Percentiles rank a stretch among this genome's conserved stretches.
Evolutionary conservation across 2,797 vertebrate genomes (phyloP).

Genomic region (Geotrypetes seraphini): DNA sequence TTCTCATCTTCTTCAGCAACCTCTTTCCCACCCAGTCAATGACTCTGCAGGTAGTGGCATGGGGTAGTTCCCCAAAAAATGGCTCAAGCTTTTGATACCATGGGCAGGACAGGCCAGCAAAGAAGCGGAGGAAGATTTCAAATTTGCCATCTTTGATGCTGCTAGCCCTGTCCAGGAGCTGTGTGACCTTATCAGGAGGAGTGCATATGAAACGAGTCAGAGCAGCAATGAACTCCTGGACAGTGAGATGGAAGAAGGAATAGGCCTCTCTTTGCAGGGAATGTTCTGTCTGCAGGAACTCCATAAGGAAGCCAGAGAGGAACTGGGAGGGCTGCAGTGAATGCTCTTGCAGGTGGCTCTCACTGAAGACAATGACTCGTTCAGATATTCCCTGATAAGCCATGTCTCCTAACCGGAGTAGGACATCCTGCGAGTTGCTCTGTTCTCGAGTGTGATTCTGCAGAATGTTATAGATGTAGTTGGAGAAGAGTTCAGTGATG

Average conservation of each 20-base stretch:
- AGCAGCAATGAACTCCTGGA: slow-evolving; percentile 53
- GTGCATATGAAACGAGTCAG: slow-evolving; percentile 36
- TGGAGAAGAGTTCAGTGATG: slow-evolving; percentile 41
- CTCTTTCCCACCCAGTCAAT: slow-evolving; percentile 36
- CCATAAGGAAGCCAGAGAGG: slow-evolving; percentile 6
- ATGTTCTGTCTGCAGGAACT: slow-evolving; percentile 25
- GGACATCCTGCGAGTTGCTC: slow-evolving; percentile 6
- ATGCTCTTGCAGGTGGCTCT: slow-evolving; percentile 20
- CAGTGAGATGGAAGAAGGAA: slow-evolving; percentile 42
- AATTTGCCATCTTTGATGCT: not conserved
- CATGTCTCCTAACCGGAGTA: slow-evolving; percentile 40
- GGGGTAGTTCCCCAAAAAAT: slow-evolving; percentile 23
- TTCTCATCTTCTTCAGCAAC: slow-evolving; percentile 10
- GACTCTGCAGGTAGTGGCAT: slow-evolving; percentile 20
- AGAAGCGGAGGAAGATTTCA: slow-evolving; percentile 39
- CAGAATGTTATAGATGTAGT: slow-evolving; percentile 27
- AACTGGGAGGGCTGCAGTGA: slow-evolving; percentile 15
- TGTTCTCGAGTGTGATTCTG: slow-evolving; percentile 6
- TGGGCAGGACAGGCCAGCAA: slow-evolving; percentile 46
- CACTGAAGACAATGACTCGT: slow-evolving; percentile 11
- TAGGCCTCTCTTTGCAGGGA: slow-evolving; percentile 14
- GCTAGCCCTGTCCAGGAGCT: slow-evolving; percentile 19
- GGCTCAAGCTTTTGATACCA: slow-evolving; percentile 35
- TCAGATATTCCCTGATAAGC: slow-evolving; percentile 25
- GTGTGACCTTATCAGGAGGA: not conserved